Evolutionary conservation across 2,888 invertebrate genomes (phyloP).

Genomic region (Sminthurinus aureus): DNA sequence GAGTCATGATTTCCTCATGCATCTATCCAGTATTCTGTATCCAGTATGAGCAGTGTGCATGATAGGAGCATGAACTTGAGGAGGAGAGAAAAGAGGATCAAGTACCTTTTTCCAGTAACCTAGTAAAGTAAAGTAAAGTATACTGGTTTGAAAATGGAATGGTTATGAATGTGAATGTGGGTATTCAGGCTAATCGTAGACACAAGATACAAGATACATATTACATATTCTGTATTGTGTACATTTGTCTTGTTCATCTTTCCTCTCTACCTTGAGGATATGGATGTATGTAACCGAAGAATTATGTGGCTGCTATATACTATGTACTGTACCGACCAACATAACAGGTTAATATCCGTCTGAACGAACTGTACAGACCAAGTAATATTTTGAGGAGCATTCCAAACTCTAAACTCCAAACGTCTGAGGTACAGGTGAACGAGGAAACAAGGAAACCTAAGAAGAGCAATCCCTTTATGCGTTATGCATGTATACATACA

Average conservation of each 20-base stretch:
- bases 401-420: no score
- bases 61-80: not conserved
- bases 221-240: not conserved
- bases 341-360: not conserved
- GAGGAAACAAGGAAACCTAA: constrained; percentile 6
- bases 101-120: constrained; percentile 28
- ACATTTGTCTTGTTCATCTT: not conserved
- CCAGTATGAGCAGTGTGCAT: not conserved
- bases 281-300: constrained; percentile 1
- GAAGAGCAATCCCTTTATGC: not conserved
- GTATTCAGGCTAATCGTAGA: constrained; percentile 36
- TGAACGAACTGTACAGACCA: not conserved
- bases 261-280: constrained; percentile 3
- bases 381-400: not conserved
- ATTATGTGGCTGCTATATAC: no score
- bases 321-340: not conserved
- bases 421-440: constrained; percentile 31
- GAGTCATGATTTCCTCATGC: not conserved
- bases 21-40: not conserved
- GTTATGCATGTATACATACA: not conserved
- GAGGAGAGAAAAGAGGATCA: not conserved
- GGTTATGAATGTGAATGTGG: constrained; percentile 13
- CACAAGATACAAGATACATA: constrained; percentile 18
- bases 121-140: not conserved
- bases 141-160: no score